These are phyloP conservation scores for Mimachlamys varia DNA, from an alignment of 2,888 invertebrate genomes.

Conservation along the genomic window DNA sequence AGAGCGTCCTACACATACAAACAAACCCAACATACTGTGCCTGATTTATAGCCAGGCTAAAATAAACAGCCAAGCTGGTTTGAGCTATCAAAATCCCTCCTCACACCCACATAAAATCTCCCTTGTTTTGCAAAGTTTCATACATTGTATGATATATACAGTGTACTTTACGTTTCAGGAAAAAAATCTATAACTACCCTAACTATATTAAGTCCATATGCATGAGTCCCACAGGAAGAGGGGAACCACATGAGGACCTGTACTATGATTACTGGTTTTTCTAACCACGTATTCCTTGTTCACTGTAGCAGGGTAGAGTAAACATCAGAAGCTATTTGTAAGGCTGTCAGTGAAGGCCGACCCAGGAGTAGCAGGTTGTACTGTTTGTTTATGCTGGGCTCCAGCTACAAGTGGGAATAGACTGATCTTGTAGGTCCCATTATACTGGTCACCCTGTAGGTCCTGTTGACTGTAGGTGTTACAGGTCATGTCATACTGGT, in stretches of 20 bases:
- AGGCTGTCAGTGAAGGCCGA: not conserved
- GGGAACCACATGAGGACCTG: not conserved
- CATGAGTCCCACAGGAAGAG: not conserved
- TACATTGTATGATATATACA: not conserved
- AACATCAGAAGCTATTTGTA: slow-evolving; percentile 5
- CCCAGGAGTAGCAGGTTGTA: too few species aligned
- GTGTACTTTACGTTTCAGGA: not conserved
- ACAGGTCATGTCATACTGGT: not conserved
- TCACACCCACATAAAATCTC: slow-evolving; percentile 3
- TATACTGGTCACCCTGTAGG: not conserved
- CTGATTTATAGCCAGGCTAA: slow-evolving; percentile 14
- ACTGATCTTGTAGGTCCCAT: not conserved
- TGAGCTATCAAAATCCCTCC: slow-evolving; percentile 29
- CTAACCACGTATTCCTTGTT: not conserved
- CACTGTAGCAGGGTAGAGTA: not conserved
- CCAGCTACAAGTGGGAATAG: not conserved
- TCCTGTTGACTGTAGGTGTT: not conserved
- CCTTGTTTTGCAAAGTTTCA: not conserved
- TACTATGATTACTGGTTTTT: too few species aligned
- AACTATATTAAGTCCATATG: not conserved
- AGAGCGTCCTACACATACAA: not conserved
- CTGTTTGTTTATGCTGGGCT: not conserved
- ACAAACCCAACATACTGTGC: slow-evolving; percentile 31
- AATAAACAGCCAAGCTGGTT: slow-evolving; percentile 28
- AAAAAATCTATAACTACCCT: not conserved